phyloP scores from a whole-genome alignment of 2,888 invertebrate genomes.

The Limnephilus rhombicus region DNA sequence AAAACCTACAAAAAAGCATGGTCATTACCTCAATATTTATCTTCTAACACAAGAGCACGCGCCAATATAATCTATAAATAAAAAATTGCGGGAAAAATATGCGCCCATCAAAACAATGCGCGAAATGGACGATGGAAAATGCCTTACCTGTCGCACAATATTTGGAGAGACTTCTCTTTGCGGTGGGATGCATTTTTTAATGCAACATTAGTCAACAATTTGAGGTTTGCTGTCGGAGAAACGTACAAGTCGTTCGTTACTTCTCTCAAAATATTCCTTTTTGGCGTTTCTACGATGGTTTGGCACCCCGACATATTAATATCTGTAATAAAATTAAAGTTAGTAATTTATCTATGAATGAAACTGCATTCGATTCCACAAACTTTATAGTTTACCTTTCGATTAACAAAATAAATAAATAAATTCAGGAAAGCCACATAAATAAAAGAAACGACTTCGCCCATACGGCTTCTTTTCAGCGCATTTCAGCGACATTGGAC shows the following conservation, averaged over 20 bases:
- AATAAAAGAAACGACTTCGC: conserved; percentile 34
- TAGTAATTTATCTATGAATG: conserved; percentile 5
- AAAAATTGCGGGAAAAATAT: conserved; percentile 13
- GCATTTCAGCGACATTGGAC: conserved; percentile 37
- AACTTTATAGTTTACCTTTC: conserved; percentile 35
- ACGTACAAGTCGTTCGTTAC: conserved; percentile 78
- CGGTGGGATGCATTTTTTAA: conserved; percentile 76
- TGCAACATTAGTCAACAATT: conserved; percentile 82
- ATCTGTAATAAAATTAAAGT: conserved; percentile 40
- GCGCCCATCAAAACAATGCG: conserved; percentile 26
- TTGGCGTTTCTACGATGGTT: conserved; percentile 76
- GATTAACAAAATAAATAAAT: conserved; percentile 37
- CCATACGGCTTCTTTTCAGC: conserved; percentile 48
- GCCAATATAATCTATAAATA: neutral
- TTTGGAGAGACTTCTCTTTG: conserved; percentile 80
- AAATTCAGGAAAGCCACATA: conserved; percentile 22
- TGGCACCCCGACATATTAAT: conserved; percentile 55
- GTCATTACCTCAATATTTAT: neutral
- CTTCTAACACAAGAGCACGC: neutral
- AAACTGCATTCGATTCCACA: neutral
- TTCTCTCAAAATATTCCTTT: conserved; percentile 77
- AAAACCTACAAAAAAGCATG: conserved; percentile 72
- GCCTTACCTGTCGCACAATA: conserved; percentile 79
- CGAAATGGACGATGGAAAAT: conserved; percentile 14
- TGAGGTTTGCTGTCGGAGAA: conserved; percentile 83